Percentiles rank a stretch among this genome's conserved stretches.
Evolutionary conservation across 2,888 invertebrate species (phyloP).

Genomic region (Desoria tigrina): DNA sequence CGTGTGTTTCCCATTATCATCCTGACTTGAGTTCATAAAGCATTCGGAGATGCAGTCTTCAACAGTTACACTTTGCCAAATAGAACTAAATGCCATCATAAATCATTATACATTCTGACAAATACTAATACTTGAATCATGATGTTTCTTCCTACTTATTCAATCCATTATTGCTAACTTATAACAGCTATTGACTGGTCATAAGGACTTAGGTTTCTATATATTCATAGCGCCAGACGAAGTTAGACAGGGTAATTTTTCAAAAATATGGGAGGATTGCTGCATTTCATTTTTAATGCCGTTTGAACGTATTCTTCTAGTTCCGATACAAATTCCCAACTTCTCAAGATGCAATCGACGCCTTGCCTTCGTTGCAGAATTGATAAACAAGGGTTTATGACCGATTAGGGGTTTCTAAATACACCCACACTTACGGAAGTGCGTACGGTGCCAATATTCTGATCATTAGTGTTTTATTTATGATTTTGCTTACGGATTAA

Average conservation of each 20-base stretch:
- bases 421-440: conserved; percentile 11
- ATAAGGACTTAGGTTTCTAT: no score
- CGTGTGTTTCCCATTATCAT: conserved; percentile 18
- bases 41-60: neutral
- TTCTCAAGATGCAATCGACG: neutral
- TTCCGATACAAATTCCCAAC: neutral
- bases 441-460: conserved; percentile 11
- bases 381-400: conserved; percentile 7
- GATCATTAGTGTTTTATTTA: conserved; percentile 10
- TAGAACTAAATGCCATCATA: conserved; percentile 15
- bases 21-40: neutral
- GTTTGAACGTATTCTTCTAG: no score
- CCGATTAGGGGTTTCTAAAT: conserved; percentile 8
- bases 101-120: conserved; percentile 15
- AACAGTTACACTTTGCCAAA: conserved; percentile 9
- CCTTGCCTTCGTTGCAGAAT: neutral
- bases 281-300: no score
- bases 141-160: neutral
- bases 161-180: no score
- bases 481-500: conserved; percentile 8
- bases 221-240: no score
- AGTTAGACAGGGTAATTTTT: no score
- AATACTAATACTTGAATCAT: conserved; percentile 12
- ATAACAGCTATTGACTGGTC: no score
- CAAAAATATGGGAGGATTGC: no score